phyloP scores from a whole-genome alignment of 35 echinoderm and acorn worm genomes.

The Diadema setosum region DNA sequence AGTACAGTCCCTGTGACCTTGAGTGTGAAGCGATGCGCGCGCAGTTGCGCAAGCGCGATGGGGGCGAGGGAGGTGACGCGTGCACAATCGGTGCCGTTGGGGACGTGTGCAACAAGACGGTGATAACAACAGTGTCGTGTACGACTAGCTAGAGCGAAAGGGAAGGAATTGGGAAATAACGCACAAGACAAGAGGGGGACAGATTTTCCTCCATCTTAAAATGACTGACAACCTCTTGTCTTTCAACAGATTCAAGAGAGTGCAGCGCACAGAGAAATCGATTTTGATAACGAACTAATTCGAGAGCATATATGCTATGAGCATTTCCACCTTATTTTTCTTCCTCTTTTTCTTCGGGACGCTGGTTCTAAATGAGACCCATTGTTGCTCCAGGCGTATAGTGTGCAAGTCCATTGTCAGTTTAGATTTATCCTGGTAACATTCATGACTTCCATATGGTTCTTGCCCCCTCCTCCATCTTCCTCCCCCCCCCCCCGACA shows the following conservation, averaged over 20 bases:
- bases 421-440: no score
- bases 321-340: no score
- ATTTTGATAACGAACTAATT: slow-evolving; percentile 16
- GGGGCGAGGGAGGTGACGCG: neutral
- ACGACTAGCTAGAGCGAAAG: neutral
- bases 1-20: neutral
- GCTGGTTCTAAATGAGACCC: neutral
- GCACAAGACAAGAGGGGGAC: neutral
- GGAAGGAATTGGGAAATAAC: neutral
- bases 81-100: neutral
- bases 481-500: no score
- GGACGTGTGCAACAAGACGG: neutral
- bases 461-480: no score
- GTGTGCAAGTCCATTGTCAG: no score
- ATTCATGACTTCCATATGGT: no score
- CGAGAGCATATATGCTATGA: neutral
- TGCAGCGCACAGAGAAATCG: neutral
- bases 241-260: neutral
- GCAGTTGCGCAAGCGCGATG: neutral
- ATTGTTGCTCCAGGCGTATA: neutral
- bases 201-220: no score
- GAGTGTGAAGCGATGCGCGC: neutral
- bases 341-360: neutral
- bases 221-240: neutral
- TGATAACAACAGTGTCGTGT: neutral